A percentile compares a stretch with the other conserved stretches of the same genome.
These are phyloP conservation scores for Drosophila parvula DNA, from an alignment of 1,140 invertebrate genomes.

Conservation along the genomic window DNA sequence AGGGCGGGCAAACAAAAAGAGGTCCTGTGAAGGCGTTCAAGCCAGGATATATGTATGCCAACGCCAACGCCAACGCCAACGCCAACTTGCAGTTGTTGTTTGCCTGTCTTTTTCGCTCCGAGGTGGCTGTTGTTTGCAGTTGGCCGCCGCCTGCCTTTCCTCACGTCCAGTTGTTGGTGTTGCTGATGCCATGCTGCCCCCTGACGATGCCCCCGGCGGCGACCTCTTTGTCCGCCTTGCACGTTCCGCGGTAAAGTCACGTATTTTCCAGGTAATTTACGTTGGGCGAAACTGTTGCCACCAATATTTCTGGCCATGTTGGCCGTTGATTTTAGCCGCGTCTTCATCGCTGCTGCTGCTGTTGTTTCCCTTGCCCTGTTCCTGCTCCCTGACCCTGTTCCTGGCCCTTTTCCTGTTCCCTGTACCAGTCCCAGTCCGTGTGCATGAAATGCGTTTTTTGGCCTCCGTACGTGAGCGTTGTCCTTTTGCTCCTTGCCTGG, in stretches of 20 bases:
- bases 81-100: conserved; percentile 62
- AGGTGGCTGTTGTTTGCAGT: conserved; percentile 48
- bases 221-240: conserved; percentile 41
- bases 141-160: conserved; percentile 40
- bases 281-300: conserved; percentile 80
- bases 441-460: conserved; percentile 80
- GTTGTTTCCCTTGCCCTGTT: conserved; percentile 16
- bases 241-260: conserved; percentile 77
- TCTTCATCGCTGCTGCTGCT: conserved; percentile 38
- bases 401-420: conserved; percentile 1
- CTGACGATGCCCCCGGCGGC: conserved; percentile 9
- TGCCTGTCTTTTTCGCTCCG: conserved; percentile 43
- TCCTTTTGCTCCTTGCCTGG: conserved; percentile 34
- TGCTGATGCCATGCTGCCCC: conserved; percentile 9
- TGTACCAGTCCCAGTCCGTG: conserved; percentile 18
- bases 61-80: conserved; percentile 14
- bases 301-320: conserved; percentile 77
- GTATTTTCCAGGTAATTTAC: conserved; percentile 83
- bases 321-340: conserved; percentile 67
- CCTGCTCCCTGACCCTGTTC: conserved; percentile 6
- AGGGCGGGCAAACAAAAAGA: conserved; percentile 23
- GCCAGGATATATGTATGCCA: conserved; percentile 20
- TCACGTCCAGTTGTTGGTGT: conserved; percentile 43
- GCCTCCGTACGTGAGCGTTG: conserved; percentile 75
- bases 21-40: conserved; percentile 24